These are phyloP conservation scores for Podilymbus podiceps DNA, from an alignment of 2,113 vertebrate genomes.

Conservation along the genomic window DNA sequence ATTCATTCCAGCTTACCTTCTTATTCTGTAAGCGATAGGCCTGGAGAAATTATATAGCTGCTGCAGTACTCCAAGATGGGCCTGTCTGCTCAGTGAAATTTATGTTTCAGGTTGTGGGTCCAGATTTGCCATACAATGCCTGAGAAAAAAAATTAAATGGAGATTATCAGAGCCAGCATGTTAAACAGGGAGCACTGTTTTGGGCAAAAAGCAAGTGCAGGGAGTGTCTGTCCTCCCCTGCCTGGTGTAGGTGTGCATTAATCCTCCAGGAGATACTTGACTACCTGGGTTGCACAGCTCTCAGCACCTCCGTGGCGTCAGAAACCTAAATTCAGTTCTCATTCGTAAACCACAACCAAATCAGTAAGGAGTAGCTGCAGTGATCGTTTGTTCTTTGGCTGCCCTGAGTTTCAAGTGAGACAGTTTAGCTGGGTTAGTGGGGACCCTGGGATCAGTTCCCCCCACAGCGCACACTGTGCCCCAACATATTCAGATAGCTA, in stretches of 20 bases:
- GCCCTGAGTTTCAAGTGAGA: neutral
- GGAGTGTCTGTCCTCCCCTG: neutral
- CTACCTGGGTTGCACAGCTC: neutral
- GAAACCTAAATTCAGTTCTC: neutral
- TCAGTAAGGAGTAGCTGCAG: neutral
- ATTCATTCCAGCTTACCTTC: neutral
- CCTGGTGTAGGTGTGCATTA: neutral
- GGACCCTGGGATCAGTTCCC: neutral
- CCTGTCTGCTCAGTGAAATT: neutral
- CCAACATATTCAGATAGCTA: neutral
- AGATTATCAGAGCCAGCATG: neutral
- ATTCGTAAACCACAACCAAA: neutral
- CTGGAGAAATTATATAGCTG: neutral
- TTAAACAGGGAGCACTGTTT: neutral
- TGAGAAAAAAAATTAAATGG: neutral
- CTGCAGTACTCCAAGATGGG: neutral
- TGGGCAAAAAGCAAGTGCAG: neutral
- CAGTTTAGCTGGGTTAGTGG: neutral
- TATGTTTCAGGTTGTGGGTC: neutral
- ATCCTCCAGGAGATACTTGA: neutral
- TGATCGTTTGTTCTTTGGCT: neutral
- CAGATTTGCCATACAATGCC: neutral
- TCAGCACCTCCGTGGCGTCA: neutral
- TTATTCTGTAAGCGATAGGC: neutral
- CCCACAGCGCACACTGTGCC: neutral